Percentiles rank a stretch among this genome's conserved stretches.
Conservation (phyloP, 2,797 vertebrate species). For the Gadopsis marmoratus region DNA sequence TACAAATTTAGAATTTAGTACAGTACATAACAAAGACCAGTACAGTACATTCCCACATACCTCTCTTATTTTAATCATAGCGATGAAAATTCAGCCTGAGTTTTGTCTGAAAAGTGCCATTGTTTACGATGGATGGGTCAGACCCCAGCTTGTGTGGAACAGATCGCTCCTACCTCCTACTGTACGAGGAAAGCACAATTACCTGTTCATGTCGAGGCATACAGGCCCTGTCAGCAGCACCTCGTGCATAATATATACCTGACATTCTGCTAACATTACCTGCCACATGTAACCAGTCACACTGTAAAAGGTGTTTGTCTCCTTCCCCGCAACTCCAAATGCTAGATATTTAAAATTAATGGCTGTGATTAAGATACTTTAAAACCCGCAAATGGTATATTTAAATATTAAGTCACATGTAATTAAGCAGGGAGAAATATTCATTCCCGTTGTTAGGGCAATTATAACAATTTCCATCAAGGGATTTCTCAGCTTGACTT, state of each 20-base stretch:
- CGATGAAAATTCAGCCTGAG: conserved; percentile 17
- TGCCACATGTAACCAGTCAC: conserved; percentile 92
- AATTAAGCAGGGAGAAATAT: conserved; percentile 95
- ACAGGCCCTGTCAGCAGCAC: conserved; percentile 75
- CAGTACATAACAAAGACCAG: not conserved
- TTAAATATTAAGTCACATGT: conserved; percentile 97
- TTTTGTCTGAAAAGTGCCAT: conserved; percentile 35
- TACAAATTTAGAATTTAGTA: conserved; percentile 14
- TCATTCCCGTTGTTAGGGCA: conserved; percentile 95
- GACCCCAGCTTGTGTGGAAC: conserved; percentile 48
- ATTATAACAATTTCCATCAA: conserved; percentile 99
- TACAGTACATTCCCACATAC: not conserved
- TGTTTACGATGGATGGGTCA: conserved; percentile 57
- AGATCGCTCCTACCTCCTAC: conserved; percentile 70
- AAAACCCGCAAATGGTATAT: conserved; percentile 95
- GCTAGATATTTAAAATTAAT: conserved; percentile 98
- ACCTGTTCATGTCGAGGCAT: conserved; percentile 75
- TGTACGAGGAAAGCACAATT: conserved; percentile 81
- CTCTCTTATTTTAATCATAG: not conserved
- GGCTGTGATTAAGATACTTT: conserved; percentile 95
- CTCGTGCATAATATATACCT: conserved; percentile 88
- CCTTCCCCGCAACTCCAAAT: conserved; percentile 86
- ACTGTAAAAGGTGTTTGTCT: conserved; percentile 95
- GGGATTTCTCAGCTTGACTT: conserved; percentile 98
- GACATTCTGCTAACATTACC: conserved; percentile 92